Base-by-base conservation (phyloP, 2,888 invertebrate species). In the Lagria hirta region DNA sequence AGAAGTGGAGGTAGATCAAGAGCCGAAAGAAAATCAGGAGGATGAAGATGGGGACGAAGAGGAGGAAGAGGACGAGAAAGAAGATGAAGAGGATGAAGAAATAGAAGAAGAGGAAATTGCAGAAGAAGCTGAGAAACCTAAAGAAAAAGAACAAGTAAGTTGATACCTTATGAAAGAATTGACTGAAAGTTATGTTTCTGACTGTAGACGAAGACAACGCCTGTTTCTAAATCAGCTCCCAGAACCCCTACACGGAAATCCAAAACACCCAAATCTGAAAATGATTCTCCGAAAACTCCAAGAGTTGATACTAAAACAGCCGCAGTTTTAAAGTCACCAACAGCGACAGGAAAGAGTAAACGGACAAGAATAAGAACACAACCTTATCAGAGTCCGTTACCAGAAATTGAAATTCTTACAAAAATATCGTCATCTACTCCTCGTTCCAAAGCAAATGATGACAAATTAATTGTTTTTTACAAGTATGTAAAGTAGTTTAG, bases 401-500 rank as follows among this genome's bases (percentile, higher is more conserved):
- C 88, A 0, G 88, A 89, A 69, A 73, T 88, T 38, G 81, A 85
- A 48, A 81, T 84, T 68, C 82, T 88, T 11, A 84, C 88, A 2
- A 88, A 88, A 67, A 76, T 86, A 30, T 80, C 82, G 1, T 76
- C 79, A 13, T 12, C 78, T 2, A 78, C 80, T 0, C 78, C 81
- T 57, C 75, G 79, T 66, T 57, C 64, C 40, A 72, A 75, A 62
- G 77, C 76, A 33, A 76, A 76, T 26, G 89, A 89, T 58, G 89
- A 90, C 54, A 88, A 87, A 64, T 80, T 91, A 23, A 86, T 88
- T 58, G 84, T 91, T 2, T 91, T 92, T 68, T 90, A 90, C 72
- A 92, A 90, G 83, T 88, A 76, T 73, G 80, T 51, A 10, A 6
- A 17, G 32, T 21, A 18, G 18, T 3, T 28, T 4, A 15, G 21